Percentiles rank a stretch among this genome's conserved stretches.
Evolutionary conservation across 1,140 invertebrate species (phyloP).

Genomic region (Drosophila pseudoobscura): DNA sequence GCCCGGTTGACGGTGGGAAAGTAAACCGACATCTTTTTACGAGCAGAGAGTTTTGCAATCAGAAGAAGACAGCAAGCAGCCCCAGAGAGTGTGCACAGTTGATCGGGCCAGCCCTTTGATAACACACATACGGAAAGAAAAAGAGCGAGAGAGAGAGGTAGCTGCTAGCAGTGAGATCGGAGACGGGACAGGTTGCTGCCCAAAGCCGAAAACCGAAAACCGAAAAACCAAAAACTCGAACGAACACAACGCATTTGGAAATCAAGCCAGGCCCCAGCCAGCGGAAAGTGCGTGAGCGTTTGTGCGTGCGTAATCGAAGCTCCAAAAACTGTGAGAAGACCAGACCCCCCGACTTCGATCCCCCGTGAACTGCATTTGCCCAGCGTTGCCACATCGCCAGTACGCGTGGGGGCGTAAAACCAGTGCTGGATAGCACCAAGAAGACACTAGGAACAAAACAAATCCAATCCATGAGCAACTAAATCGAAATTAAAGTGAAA

Average conservation of each 20-base stretch:
- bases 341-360: no score
- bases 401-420: not conserved
- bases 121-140: slow-evolving; percentile 48
- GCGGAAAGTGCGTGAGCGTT: slow-evolving; percentile 51
- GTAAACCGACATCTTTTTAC: slow-evolving; percentile 81
- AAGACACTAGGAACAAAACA: slow-evolving; percentile 1
- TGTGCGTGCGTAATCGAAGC: slow-evolving; percentile 9
- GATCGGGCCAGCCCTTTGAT: slow-evolving; percentile 75
- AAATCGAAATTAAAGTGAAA: slow-evolving; percentile 25
- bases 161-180: slow-evolving; percentile 1
- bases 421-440: slow-evolving; percentile 8
- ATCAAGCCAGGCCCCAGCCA: slow-evolving; percentile 36
- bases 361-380: slow-evolving; percentile 41
- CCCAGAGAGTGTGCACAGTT: slow-evolving; percentile 17
- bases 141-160: slow-evolving; percentile 14
- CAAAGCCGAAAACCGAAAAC: slow-evolving; percentile 14
- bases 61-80: slow-evolving; percentile 34
- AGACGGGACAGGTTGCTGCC: slow-evolving; percentile 30
- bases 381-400: no score
- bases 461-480: not conserved
- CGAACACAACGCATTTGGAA: slow-evolving; percentile 62
- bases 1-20: slow-evolving; percentile 63
- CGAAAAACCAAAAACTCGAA: slow-evolving; percentile 43
- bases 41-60: slow-evolving; percentile 74
- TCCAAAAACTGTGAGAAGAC: slow-evolving; percentile 3